Evolutionary conservation across 2,113 vertebrate species (phyloP), one percentile per base, ranked within the genome.

Genomic region (Mobula birostris): DNA sequence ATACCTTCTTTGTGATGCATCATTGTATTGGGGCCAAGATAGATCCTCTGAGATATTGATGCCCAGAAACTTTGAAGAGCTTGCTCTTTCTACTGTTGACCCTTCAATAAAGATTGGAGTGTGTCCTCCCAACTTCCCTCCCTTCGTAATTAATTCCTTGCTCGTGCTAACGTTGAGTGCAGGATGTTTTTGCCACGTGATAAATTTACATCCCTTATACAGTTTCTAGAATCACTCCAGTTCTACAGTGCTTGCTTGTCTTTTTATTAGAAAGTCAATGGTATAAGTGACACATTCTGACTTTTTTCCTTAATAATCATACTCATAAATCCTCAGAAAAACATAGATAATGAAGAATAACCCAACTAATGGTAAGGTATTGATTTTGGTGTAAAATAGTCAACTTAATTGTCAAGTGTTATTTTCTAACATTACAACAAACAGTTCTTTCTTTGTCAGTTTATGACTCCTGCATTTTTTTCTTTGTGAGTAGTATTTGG

Each of bases 241-340:
- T 66, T 87, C 21, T 32, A 15, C 40, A 63, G 32, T 94, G 76
- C 9, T 5, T 94, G 76, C 9, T 5, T 40, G 5, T 56, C 32
- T 36, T 19, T 82, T 58, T 21, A 7, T 40, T 40, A 63, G n/a
- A 21, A 94, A 27, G 24, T 94, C 7, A 6, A 80, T 32, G n/a
- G 11, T 32, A 36, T 8, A 80, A 27, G 8, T 24, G 17, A 36
- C 36, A 14, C 56, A 66, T 63, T 32, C 32, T 78, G 11, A 87
- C 27, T 61, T 83, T 94, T 96, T 96, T 95, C 97, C 97, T 98
- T 98, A 98, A 98, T 0, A 0, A 94, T 95, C 94, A 95, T 96
- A 98, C 98, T 97, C 98, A 98, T 98, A 98, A 98, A 97, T 98
- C 98, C 95, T 98, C 98, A 94, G 98, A 98, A 95, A 98, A 98